Conservation (phyloP, 2,797 vertebrate species). For the Catostomus latipinnis region DNA sequence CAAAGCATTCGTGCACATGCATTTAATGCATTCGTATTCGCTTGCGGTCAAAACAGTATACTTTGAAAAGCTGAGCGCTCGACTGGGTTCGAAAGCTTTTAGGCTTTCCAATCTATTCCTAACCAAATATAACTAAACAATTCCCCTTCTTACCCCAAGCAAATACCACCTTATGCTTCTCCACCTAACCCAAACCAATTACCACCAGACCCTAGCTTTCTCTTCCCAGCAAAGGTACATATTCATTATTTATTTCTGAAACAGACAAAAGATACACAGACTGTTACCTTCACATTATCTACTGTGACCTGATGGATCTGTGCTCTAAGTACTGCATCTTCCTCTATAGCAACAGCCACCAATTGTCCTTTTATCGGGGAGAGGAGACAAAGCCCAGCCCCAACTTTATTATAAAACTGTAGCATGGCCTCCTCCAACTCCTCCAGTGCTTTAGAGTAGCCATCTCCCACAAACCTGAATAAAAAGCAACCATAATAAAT, state of each 20-base stretch:
- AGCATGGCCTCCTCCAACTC: slow-evolving; percentile 89
- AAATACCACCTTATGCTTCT: neutral
- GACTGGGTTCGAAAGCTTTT: too few species aligned
- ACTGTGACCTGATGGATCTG: slow-evolving; percentile 77
- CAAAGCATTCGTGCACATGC: too few species aligned
- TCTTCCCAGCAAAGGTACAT: too few species aligned
- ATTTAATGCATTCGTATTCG: too few species aligned
- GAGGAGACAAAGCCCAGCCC: slow-evolving; percentile 56
- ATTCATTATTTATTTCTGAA: neutral
- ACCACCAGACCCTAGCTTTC: too few species aligned
- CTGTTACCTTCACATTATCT: slow-evolving; percentile 82
- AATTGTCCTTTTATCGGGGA: slow-evolving; percentile 80
- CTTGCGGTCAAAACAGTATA: too few species aligned
- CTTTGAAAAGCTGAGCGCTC: too few species aligned
- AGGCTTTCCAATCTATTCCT: too few species aligned
- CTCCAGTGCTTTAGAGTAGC: slow-evolving; percentile 89
- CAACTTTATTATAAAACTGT: slow-evolving; percentile 78
- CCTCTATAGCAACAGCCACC: slow-evolving; percentile 83
- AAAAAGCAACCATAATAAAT: neutral
- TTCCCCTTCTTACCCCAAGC: too few species aligned
- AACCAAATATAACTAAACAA: too few species aligned
- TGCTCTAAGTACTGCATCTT: slow-evolving; percentile 84
- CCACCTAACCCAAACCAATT: too few species aligned
- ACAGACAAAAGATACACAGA: neutral
- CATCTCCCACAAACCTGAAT: slow-evolving; percentile 87